These are phyloP conservation scores for Podilymbus podiceps DNA, from an alignment of 2,113 vertebrate genomes.

Conservation along the genomic window DNA sequence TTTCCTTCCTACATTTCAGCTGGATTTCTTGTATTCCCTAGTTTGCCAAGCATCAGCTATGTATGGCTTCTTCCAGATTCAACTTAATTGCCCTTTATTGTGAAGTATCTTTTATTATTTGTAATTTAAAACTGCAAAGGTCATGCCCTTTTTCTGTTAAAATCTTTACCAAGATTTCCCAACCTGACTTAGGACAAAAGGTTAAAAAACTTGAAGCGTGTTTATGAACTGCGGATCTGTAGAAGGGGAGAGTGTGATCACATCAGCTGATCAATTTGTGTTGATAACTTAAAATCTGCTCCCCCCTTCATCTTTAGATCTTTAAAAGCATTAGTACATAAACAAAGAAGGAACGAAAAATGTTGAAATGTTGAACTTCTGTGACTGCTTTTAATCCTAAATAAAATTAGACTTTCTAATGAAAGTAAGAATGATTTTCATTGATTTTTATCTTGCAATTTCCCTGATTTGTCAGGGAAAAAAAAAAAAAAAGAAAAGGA, in stretches of 20 bases:
- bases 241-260: background rate
- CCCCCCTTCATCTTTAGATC: background rate
- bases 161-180: background rate
- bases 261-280: background rate
- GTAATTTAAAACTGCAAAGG: background rate
- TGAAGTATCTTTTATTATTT: background rate
- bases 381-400: background rate
- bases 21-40: background rate
- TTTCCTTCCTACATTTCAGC: background rate
- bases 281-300: background rate
- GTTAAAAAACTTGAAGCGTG: background rate
- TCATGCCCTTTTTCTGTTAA: background rate
- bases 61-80: background rate
- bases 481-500: fast-evolving
- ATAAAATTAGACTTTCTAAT: background rate
- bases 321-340: background rate
- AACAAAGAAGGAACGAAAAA: background rate
- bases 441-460: background rate
- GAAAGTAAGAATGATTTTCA: background rate
- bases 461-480: background rate
- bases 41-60: background rate
- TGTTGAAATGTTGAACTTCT: background rate
- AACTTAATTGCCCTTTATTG: background rate
- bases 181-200: background rate
- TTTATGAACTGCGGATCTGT: background rate